These are phyloP conservation scores for Chrysolina americana DNA, from an alignment of 2,888 invertebrate genomes.

Conservation along the genomic window DNA sequence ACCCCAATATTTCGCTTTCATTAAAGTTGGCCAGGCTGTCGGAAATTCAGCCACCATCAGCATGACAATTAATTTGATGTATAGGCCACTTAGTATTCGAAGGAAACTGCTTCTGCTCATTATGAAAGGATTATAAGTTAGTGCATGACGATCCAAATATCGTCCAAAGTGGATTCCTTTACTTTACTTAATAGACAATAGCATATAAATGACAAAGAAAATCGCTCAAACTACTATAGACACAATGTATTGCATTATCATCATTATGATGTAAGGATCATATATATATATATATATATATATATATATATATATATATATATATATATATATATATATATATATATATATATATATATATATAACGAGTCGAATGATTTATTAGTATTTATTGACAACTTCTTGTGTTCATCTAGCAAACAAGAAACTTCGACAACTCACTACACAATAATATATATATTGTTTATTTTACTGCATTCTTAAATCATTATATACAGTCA, in stretches of 20 bases:
- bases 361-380: too few species aligned
- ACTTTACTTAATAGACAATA: not conserved
- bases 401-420: too few species aligned
- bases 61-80: not conserved
- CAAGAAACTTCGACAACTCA: too few species aligned
- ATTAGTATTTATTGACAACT: too few species aligned
- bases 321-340: too few species aligned
- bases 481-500: too few species aligned
- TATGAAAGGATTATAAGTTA: conserved; percentile 11
- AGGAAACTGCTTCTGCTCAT: not conserved
- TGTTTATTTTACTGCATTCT: too few species aligned
- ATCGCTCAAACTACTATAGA: not conserved
- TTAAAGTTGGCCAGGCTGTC: not conserved
- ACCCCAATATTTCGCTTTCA: not conserved
- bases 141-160: not conserved
- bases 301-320: too few species aligned
- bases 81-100: not conserved
- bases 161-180: not conserved
- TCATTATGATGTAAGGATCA: too few species aligned
- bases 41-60: not conserved
- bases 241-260: not conserved
- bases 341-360: too few species aligned
- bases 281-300: too few species aligned
- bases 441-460: too few species aligned
- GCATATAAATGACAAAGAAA: not conserved